Conservation (phyloP, 2,113 vertebrate species). For the Myrmecophaga tridactyla region DNA sequence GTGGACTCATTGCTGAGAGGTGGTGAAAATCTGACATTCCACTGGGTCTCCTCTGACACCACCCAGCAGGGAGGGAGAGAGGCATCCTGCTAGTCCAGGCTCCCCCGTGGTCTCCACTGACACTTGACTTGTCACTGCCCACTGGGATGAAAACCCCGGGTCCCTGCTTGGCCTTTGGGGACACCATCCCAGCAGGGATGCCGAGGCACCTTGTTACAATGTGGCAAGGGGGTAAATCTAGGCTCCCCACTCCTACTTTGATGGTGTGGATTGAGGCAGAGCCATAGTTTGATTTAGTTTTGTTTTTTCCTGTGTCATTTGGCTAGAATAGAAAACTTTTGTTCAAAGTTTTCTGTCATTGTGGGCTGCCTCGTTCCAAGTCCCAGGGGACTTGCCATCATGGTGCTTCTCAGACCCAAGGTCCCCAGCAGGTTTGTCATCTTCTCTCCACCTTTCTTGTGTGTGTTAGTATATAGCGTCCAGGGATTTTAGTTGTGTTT, state of each 20-base stretch:
- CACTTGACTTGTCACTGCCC: background rate
- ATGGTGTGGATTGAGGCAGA: too few species aligned
- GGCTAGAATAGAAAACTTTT: background rate
- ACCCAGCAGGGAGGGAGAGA: background rate
- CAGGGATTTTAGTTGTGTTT: too few species aligned
- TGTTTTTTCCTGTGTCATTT: background rate
- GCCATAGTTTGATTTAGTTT: too few species aligned
- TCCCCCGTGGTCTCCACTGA: background rate
- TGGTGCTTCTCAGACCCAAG: too few species aligned
- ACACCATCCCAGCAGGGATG: background rate
- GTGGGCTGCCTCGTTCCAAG: background rate
- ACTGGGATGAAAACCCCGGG: background rate
- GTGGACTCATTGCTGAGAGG: background rate
- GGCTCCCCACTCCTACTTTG: background rate
- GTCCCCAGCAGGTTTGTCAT: too few species aligned
- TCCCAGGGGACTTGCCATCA: background rate
- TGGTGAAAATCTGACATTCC: background rate
- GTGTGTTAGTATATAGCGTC: background rate
- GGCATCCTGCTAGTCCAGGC: too few species aligned
- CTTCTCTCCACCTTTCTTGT: background rate
- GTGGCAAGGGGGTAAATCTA: too few species aligned
- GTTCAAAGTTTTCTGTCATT: background rate
- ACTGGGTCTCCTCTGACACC: background rate
- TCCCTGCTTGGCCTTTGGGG: background rate
- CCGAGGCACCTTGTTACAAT: background rate